Evolutionary conservation across 2,797 vertebrate genomes (phyloP), one percentile per base, ranked within the genome.

Genomic region (Crocidura indochinensis): DNA sequence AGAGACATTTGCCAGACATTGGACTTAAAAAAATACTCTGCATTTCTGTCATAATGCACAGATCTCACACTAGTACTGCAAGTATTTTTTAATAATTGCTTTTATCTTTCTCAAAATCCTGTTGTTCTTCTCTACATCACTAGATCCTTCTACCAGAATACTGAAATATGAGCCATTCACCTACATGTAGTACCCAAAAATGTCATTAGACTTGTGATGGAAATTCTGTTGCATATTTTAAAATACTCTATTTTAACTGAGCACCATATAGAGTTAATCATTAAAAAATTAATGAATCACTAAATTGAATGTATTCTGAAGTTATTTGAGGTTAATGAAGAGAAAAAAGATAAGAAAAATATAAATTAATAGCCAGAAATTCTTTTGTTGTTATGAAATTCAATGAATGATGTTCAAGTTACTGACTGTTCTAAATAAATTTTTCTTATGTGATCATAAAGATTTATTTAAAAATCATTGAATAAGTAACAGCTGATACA

Each of bases 361-460:
- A 8, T 51, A 81, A 75, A 86, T n/a, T n/a, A n/a, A n/a, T 64
- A 79, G 56, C 72, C 65, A 72, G 53, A 68, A 38, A 38, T 90
- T 87, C 92, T 92, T 60, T 19, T 78, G 72, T 93, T 88, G 19
- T n/a, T 95, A 90, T 71, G 79, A 91, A 93, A 90, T 69, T 80
- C 91, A n/a, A 1, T 71, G 38, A 84, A 29, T 11, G 10, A 80
- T 74, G 79, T 84, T 10, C 15, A 82, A 8, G 62, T 65, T 92
- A 64, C 44, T 78, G 62, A 84, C 67, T 24, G 83, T 69, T 67
- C 80, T 81, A 88, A 94, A 78, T 53, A 86, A 84, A 69, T 77
- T 88, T 95, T 91, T 81, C 87, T 65, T 84, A 77, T 74, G 53
- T 53, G 78, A 75, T 86, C 65, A 78, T 71, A 86, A 91, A 80